Evolutionary conservation across 2,888 invertebrate species (phyloP), one percentile per base, ranked within the genome.

Genomic region (Epirrhoe alternata): DNA sequence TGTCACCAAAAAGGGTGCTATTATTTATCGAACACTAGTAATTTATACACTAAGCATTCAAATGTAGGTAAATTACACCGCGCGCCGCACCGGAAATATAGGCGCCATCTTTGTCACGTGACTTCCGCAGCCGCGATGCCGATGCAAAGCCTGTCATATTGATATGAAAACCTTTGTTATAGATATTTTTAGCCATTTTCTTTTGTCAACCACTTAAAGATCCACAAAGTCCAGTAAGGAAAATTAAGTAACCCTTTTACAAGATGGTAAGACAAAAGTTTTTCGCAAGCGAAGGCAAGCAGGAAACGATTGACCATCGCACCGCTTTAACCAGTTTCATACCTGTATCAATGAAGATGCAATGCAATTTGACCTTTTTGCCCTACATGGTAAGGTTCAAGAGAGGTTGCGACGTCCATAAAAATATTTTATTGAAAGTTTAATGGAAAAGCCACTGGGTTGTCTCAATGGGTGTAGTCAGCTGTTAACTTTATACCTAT

Each of bases 91-190:
- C 82, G 84, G 85, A 83, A 81, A 72, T 65, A 60, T 45, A 61
- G 78, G 76, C 81, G 82, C 81, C 83, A 80, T 83, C 79, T 80
- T 61, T 80, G 74, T 67, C 77, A 79, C 84, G 85, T 83, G 82
- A 85, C 79, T 83, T 85, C 85, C 85, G 77, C 54, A 68, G 66
- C 76, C 71, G 77, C 77, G 77, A 76, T 70, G 73, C 63, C 50
- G 52, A 64, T 56, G 52, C 66, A 24, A 62, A 47, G 58, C 42
- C 49, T 42, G 60, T 14, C 6, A 35, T 14, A 51, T 60, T 52
- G 33, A 47, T 17, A 33, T 42, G 45, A 14, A 58, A n/a, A 50
- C 24, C 24, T 38, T 50, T 51, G 50, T 8, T 12, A 14, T 24
- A 50, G 24, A 2, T 24, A 3, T 24, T 24, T 24, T 24, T 2